Conservation (phyloP, 2,888 invertebrate species). For the Eupithecia inturbata region DNA sequence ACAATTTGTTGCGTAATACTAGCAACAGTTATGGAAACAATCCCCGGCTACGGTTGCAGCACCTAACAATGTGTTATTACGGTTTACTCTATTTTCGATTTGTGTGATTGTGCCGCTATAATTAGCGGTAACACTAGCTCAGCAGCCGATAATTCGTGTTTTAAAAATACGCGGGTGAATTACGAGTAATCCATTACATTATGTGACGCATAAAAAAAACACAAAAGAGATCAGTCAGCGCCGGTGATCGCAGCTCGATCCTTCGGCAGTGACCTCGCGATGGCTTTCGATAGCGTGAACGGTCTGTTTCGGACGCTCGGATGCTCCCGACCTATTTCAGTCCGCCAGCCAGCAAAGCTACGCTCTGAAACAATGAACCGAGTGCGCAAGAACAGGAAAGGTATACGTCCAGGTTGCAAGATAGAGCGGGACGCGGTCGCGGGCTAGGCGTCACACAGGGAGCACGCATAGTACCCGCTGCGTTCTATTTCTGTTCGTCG, state of each 20-base stretch:
- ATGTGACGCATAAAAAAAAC: slow-evolving; percentile 45
- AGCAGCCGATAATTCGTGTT: slow-evolving; percentile 45
- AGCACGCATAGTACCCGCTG: slow-evolving; percentile 79
- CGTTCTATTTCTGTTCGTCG: slow-evolving; percentile 82
- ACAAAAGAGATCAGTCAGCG: slow-evolving; percentile 55
- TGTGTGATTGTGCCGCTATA: slow-evolving; percentile 51
- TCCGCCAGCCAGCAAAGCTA: slow-evolving; percentile 75
- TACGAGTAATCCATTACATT: slow-evolving; percentile 49
- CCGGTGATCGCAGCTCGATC: slow-evolving; percentile 56
- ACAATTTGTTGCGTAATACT: slow-evolving; percentile 63
- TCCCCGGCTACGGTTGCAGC: slow-evolving; percentile 64
- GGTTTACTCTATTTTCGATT: slow-evolving; percentile 59
- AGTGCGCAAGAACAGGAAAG: slow-evolving; percentile 73
- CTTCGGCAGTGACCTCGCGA: slow-evolving; percentile 80
- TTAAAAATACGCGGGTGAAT: slow-evolving; percentile 46
- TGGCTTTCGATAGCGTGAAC: slow-evolving; percentile 78
- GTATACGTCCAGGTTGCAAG: slow-evolving; percentile 65
- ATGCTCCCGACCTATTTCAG: slow-evolving; percentile 83
- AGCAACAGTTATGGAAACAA: slow-evolving; percentile 71
- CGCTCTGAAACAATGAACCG: slow-evolving; percentile 81
- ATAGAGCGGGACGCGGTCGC: slow-evolving; percentile 69
- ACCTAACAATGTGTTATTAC: slow-evolving; percentile 61
- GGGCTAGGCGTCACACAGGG: slow-evolving; percentile 74
- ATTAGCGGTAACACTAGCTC: slow-evolving; percentile 52
- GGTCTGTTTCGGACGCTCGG: slow-evolving; percentile 79